Evolutionary conservation across 2,113 vertebrate species (phyloP).

Genomic region (Myrmecophaga tridactyla): DNA sequence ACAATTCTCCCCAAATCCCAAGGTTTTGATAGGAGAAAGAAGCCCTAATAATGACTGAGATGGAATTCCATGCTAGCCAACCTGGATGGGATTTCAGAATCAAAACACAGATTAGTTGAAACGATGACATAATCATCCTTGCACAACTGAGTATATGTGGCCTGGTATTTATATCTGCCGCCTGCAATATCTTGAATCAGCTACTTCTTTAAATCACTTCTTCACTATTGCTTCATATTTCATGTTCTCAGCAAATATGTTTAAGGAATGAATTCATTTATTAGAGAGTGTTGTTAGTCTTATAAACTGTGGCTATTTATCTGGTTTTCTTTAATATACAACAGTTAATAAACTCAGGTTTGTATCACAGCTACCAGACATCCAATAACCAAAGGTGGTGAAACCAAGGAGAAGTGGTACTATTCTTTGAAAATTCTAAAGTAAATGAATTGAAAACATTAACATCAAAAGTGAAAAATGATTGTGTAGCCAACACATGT

Average conservation of each 20-base stretch:
- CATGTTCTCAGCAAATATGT: not conserved
- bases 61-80: not conserved
- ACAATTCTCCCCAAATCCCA: not conserved
- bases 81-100: not conserved
- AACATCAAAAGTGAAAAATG: slow-evolving; percentile 2
- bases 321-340: not conserved
- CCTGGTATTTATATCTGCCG: not conserved
- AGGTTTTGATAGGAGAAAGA: not conserved
- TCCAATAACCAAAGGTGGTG: not conserved
- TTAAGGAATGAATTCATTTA: not conserved
- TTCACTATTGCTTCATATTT: not conserved
- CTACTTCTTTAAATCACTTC: not conserved
- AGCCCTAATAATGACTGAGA: not conserved
- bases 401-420: not conserved
- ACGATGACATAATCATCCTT: not conserved
- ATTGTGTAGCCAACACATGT: not conserved
- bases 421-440: slow-evolving; percentile 5
- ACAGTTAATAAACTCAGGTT: not conserved
- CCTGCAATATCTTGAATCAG: not conserved
- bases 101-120: not conserved
- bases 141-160: not conserved
- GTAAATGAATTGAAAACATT: not conserved
- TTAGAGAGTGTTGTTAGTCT: not conserved
- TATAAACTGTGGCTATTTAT: not conserved
- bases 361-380: not conserved